phyloP scores from a whole-genome alignment of 2,888 invertebrate genomes.

The Liposcelis brunnea region DNA sequence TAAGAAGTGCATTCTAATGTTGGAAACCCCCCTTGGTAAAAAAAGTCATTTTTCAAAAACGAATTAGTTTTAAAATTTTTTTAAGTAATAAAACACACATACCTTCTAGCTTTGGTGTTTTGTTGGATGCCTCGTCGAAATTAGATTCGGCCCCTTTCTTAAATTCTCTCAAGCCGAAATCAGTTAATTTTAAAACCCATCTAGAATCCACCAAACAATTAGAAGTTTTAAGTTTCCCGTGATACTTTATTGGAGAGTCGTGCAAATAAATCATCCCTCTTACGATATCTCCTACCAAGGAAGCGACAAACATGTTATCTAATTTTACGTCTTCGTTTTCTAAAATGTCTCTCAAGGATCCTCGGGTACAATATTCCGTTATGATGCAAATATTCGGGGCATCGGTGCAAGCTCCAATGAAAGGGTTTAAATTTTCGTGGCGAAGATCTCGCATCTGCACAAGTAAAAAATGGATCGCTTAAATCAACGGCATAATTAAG shows the following conservation, averaged over 20 bases:
- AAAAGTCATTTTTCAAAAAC: neutral
- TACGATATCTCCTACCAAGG: constrained; percentile 84
- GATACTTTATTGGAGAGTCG: constrained; percentile 30
- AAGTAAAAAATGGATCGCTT: constrained; percentile 17
- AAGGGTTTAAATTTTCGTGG: constrained; percentile 82
- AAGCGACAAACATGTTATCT: constrained; percentile 92
- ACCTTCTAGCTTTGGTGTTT: too few species aligned
- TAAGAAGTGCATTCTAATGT: constrained; percentile 6
- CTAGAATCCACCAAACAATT: constrained; percentile 89
- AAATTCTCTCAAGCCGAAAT: constrained; percentile 80
- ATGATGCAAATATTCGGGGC: constrained; percentile 79
- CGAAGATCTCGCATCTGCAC: constrained; percentile 76
- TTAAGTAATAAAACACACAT: too few species aligned
- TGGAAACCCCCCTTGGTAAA: neutral
- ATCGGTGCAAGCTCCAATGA: constrained; percentile 83
- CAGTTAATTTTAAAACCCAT: constrained; percentile 85
- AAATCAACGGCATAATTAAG: too few species aligned
- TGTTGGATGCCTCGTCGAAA: constrained; percentile 33
- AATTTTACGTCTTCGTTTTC: constrained; percentile 90
- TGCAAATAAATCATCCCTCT: constrained; percentile 39
- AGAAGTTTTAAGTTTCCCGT: constrained; percentile 74
- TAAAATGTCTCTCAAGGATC: constrained; percentile 84
- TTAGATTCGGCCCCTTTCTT: constrained; percentile 50
- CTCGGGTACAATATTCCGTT: constrained; percentile 76
- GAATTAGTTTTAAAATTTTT: too few species aligned